Percentiles rank a stretch among this genome's conserved stretches.
These are phyloP conservation scores for Oscheius sp. DNA, from an alignment of 2,888 invertebrate species.

Conservation along the genomic window DNA sequence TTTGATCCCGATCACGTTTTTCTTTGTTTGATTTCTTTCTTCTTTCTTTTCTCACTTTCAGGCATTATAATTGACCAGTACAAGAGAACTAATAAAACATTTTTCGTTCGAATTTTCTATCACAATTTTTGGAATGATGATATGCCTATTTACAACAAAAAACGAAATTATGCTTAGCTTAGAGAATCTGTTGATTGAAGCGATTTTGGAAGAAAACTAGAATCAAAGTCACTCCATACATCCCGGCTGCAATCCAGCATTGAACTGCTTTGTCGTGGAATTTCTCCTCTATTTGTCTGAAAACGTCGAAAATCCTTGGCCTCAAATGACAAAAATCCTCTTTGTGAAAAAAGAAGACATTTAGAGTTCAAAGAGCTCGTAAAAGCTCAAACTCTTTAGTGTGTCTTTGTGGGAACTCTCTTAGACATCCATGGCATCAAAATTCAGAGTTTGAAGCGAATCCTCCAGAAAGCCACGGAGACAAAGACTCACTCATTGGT, in stretches of 20 bases:
- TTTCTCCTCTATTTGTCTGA: slow-evolving; percentile 57
- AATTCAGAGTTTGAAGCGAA: too few relatives aligned
- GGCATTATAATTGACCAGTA: slow-evolving; percentile 18
- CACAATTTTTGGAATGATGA: background rate
- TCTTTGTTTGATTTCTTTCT: slow-evolving; percentile 35
- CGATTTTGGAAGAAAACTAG: slow-evolving; percentile 70
- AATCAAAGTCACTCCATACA: slow-evolving; percentile 72
- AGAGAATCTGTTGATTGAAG: slow-evolving; percentile 58
- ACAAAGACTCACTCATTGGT: background rate
- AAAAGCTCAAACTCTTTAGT: too few relatives aligned
- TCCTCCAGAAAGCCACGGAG: too few relatives aligned
- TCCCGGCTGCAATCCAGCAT: slow-evolving; percentile 73
- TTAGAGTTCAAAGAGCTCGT: slow-evolving; percentile 1
- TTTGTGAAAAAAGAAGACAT: too few relatives aligned
- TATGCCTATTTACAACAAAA: background rate
- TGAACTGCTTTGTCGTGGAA: slow-evolving; percentile 70
- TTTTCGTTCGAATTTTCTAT: background rate
- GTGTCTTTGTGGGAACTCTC: too few relatives aligned
- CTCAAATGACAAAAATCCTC: background rate
- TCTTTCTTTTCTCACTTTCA: background rate
- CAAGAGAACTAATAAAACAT: slow-evolving; percentile 6
- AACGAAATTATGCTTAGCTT: slow-evolving; percentile 10
- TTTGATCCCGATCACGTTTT: slow-evolving; percentile 46
- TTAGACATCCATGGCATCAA: too few relatives aligned
- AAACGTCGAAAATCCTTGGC: slow-evolving; percentile 35